Evolutionary conservation across 1,140 invertebrate genomes (phyloP).

Genomic region (Brachionus sp.): DNA sequence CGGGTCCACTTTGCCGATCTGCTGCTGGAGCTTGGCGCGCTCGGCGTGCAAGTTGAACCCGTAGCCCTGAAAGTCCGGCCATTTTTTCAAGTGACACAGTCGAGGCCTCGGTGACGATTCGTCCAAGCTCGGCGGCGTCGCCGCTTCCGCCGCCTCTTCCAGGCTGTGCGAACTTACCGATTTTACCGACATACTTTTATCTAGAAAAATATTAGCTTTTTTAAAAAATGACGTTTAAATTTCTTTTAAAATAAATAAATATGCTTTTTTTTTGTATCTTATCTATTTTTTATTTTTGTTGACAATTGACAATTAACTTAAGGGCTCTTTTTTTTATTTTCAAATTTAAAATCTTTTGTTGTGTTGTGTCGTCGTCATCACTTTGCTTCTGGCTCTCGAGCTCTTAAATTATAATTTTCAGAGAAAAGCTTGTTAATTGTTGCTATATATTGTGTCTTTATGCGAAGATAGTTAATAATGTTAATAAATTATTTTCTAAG

Average conservation of each 20-base stretch:
- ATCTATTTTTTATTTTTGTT: too few relatives aligned
- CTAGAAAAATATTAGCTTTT: not conserved
- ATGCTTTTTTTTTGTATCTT: too few relatives aligned
- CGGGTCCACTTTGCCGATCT: conserved; percentile 92
- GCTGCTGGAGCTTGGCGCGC: conserved; percentile 87
- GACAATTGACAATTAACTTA: not conserved
- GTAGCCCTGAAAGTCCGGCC: conserved; percentile 89
- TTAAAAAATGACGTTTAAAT: not conserved
- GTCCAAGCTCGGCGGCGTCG: not conserved
- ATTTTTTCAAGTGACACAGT: conserved; percentile 65
- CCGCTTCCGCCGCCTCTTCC: not conserved
- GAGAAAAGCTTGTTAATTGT: not conserved
- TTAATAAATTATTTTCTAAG: not conserved
- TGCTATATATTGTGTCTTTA: conserved; percentile 1
- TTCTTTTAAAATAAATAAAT: not conserved
- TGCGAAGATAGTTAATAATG: not conserved
- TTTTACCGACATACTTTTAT: not conserved
- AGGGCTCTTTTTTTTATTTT: not conserved
- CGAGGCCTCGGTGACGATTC: conserved; percentile 46
- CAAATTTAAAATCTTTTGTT: not conserved
- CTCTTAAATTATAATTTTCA: conserved; percentile 11
- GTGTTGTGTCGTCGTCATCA: not conserved
- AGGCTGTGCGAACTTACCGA: not conserved
- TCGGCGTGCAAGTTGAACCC: conserved; percentile 99
- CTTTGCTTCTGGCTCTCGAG: not conserved